phyloP scores from a whole-genome alignment of 2,888 invertebrate species.

The Andrena dorsata region DNA sequence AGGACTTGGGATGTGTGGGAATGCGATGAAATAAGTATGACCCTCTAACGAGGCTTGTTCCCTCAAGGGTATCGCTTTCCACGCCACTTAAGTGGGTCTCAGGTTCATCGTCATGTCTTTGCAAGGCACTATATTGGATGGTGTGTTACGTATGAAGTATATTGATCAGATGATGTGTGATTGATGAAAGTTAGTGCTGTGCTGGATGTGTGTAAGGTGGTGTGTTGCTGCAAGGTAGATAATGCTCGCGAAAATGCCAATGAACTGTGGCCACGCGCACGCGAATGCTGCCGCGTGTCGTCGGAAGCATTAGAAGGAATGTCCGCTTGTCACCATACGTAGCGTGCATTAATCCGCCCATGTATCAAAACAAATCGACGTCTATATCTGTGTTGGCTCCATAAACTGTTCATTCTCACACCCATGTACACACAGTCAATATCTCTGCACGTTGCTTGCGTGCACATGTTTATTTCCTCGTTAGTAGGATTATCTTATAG shows the following conservation, averaged over 20 bases:
- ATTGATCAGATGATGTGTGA: too few species aligned
- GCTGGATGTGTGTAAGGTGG: too few species aligned
- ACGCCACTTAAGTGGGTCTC: conserved; percentile 5
- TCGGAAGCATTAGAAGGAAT: conserved; percentile 9
- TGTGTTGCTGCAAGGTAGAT: background rate
- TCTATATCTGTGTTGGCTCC: background rate
- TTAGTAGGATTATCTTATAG: too few species aligned
- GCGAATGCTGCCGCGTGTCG: background rate
- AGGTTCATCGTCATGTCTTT: background rate
- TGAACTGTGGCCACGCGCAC: conserved; percentile 1
- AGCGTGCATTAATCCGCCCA: background rate
- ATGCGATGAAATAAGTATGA: too few species aligned
- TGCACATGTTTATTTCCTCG: too few species aligned
- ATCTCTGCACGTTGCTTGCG: too few species aligned
- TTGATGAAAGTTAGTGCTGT: too few species aligned
- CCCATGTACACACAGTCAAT: background rate
- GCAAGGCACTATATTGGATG: background rate
- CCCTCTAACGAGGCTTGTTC: conserved; percentile 1
- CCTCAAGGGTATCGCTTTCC: conserved; percentile 7
- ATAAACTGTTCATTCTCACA: background rate
- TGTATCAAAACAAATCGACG: background rate
- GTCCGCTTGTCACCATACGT: background rate
- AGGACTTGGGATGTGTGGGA: too few species aligned
- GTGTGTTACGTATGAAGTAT: too few species aligned
- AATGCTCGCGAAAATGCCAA: background rate